Percentiles rank a stretch among this genome's conserved stretches.
Conservation (phyloP, 2,113 vertebrate genomes). For the Oophaga pumilio region DNA sequence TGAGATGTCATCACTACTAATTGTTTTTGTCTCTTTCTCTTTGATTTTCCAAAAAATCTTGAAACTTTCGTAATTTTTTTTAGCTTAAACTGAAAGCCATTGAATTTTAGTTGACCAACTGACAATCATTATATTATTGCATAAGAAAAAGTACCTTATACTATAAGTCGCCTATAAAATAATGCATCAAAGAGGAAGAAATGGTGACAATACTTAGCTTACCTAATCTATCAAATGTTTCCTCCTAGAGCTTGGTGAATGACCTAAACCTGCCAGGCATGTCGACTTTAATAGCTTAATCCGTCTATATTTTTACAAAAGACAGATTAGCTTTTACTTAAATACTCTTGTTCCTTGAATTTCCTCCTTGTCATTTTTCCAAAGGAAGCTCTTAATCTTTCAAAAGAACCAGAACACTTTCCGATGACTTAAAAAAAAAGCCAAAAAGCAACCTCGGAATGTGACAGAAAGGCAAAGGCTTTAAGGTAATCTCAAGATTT, state of each 20-base stretch:
- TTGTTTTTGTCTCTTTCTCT: background rate
- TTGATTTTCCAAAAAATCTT: background rate
- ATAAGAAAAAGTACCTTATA: background rate
- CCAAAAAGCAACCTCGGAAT: slow-evolving; percentile 37
- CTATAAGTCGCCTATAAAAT: background rate
- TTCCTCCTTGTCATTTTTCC: slow-evolving; percentile 73
- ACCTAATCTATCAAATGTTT: slow-evolving; percentile 58
- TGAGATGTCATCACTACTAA: background rate
- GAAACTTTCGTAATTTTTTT: background rate
- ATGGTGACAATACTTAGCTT: slow-evolving; percentile 53
- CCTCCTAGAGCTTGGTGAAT: slow-evolving; percentile 56
- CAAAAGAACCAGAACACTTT: slow-evolving; percentile 67
- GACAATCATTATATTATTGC: background rate
- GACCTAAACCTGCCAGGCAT: slow-evolving; percentile 61
- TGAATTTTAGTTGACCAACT: background rate
- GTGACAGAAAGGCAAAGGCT: slow-evolving; percentile 53
- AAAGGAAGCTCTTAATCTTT: slow-evolving; percentile 75
- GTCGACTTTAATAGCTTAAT: slow-evolving; percentile 64
- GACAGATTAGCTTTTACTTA: slow-evolving; percentile 72
- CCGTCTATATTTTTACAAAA: slow-evolving; percentile 68
- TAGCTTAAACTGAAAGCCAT: background rate
- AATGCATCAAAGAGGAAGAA: background rate
- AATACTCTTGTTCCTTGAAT: slow-evolving; percentile 73
- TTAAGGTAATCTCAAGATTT: slow-evolving; percentile 53
- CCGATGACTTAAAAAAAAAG: slow-evolving; percentile 63